Conservation (phyloP, 2,888 invertebrate genomes). For the Chrysomela aeneicollis region DNA sequence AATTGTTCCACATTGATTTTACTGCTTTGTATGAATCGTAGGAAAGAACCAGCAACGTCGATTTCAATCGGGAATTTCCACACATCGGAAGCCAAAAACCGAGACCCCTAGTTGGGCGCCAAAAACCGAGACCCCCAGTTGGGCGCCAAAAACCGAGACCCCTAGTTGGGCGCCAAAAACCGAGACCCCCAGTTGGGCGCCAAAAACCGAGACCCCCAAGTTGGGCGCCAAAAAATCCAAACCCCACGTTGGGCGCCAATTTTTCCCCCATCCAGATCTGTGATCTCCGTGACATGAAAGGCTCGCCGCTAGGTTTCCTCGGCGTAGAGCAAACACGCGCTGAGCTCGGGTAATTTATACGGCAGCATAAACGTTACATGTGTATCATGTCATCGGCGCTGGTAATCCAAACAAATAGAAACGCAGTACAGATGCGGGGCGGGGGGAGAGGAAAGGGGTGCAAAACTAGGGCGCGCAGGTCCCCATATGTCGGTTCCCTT, state of each 20-base stretch:
- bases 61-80: no score
- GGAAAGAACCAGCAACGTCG: no score
- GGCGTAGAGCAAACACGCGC: conserved; percentile 28
- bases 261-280: no score
- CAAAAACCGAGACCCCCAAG: no score
- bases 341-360: conserved; percentile 27
- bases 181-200: no score
- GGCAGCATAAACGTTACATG: conserved; percentile 36
- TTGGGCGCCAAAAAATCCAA: no score
- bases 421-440: conserved; percentile 22
- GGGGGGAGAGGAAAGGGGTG: neutral
- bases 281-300: neutral
- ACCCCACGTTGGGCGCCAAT: conserved; percentile 10
- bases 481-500: conserved; percentile 57
- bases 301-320: conserved; percentile 16
- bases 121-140: no score
- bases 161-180: no score
- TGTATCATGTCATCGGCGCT: conserved; percentile 39
- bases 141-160: no score
- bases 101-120: no score
- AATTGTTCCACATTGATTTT: neutral
- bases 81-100: no score
- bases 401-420: conserved; percentile 41
- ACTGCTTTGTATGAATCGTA: no score
- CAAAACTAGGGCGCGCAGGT: conserved; percentile 18